Evolutionary conservation across 2,888 invertebrate species (phyloP).

Genomic region (Andricus quercusramuli): DNA sequence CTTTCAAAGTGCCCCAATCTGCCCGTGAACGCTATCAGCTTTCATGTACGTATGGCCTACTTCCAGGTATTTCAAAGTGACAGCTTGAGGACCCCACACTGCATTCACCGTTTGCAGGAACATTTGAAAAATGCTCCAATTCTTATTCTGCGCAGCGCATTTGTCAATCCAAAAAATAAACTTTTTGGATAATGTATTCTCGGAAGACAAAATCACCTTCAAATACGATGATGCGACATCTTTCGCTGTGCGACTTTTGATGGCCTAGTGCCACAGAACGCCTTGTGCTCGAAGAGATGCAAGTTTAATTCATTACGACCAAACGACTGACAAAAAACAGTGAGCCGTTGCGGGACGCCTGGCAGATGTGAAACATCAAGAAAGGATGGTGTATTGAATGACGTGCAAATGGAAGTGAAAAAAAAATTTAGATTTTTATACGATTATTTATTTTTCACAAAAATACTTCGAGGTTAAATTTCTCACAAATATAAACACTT

Average conservation of each 20-base stretch:
- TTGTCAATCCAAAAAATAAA: slow-evolving; percentile 7
- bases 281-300: not conserved
- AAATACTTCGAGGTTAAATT: no score
- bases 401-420: no score
- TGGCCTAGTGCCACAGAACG: not conserved
- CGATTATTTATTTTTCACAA: no score
- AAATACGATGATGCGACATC: not conserved
- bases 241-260: not conserved
- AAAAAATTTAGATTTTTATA: no score
- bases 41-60: not conserved
- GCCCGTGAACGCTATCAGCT: no score
- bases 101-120: not conserved
- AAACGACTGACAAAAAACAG: not conserved
- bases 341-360: no score
- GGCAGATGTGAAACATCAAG: no score
- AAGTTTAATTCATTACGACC: no score
- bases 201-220: not conserved
- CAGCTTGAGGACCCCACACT: not conserved
- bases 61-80: not conserved
- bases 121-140: not conserved
- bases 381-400: no score
- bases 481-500: no score
- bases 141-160: not conserved
- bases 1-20: no score
- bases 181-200: not conserved